Conservation (phyloP, 2,797 vertebrate genomes). For the Acipenser transmontanus region DNA sequence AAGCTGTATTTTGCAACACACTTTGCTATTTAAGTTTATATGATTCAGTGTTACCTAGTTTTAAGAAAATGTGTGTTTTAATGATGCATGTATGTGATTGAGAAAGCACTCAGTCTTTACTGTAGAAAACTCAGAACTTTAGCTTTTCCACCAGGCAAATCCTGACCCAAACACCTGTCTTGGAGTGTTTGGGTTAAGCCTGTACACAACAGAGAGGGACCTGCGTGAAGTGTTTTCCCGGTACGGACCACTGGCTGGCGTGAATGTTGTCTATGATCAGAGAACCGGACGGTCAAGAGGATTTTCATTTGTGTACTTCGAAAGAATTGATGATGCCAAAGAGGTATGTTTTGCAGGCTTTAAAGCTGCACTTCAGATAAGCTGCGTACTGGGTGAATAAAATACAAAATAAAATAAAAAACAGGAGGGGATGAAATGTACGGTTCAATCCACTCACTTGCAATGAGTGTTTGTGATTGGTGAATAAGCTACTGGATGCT, state of each 20-base stretch:
- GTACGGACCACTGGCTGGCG: slow-evolving; percentile 79
- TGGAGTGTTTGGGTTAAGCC: slow-evolving; percentile 87
- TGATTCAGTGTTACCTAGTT: no score
- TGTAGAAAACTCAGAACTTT: slow-evolving; percentile 3
- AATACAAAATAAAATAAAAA: no score
- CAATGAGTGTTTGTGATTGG: no score
- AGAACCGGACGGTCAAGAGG: slow-evolving; percentile 84
- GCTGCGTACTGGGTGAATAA: slow-evolving; percentile 36
- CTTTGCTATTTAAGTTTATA: no score
- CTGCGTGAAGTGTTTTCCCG: slow-evolving; percentile 87
- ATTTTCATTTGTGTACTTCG: slow-evolving; percentile 90
- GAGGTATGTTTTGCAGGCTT: slow-evolving; percentile 57
- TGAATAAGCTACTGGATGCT: no score
- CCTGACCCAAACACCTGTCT: slow-evolving; percentile 88
- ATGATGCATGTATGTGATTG: background rate
- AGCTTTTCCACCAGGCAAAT: slow-evolving; percentile 67
- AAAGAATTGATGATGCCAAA: slow-evolving; percentile 86
- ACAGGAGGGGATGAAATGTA: no score
- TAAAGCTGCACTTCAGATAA: no score
- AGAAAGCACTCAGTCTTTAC: background rate
- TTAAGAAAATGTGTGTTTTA: no score
- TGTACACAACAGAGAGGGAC: slow-evolving; percentile 89
- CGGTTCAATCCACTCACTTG: no score
- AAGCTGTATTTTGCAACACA: background rate
- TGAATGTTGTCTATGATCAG: slow-evolving; percentile 91